Evolutionary conservation across 2,113 vertebrate species (phyloP).

Genomic region (Bufo gargarizans): DNA sequence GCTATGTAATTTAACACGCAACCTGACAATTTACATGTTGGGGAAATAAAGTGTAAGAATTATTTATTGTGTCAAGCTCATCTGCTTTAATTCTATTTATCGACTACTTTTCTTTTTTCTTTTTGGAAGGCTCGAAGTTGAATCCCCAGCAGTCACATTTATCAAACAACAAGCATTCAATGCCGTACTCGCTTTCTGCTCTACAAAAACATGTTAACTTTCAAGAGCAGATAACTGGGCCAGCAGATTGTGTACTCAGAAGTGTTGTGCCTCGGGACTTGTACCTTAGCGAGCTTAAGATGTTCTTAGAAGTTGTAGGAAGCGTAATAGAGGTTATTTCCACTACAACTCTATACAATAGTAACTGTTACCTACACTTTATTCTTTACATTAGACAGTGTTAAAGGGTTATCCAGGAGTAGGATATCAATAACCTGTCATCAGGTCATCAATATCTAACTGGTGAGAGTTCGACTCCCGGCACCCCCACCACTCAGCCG

Average conservation of each 20-base stretch:
- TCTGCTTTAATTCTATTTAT: conserved; percentile 33
- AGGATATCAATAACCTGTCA: too few relatives aligned
- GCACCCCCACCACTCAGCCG: too few relatives aligned
- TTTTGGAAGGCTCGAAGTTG: background rate
- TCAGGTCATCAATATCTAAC: too few relatives aligned
- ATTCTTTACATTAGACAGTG: background rate
- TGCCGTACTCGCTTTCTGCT: background rate
- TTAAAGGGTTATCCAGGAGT: too few relatives aligned
- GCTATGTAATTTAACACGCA: conserved; percentile 55
- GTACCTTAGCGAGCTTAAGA: conserved; percentile 10
- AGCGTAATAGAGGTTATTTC: background rate
- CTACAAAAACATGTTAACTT: conserved; percentile 29
- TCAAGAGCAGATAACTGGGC: conserved; percentile 19
- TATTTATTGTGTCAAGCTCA: conserved; percentile 29
- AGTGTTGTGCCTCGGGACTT: conserved; percentile 5
- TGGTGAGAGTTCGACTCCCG: too few relatives aligned
- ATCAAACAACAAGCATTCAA: conserved; percentile 21
- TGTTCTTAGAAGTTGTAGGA: conserved; percentile 29
- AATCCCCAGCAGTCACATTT: conserved; percentile 30
- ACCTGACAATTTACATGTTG: conserved; percentile 51
- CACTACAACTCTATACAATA: background rate
- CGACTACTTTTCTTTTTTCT: conserved; percentile 28
- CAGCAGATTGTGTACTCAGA: conserved; percentile 14
- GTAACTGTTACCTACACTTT: background rate
- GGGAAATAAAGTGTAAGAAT: conserved; percentile 47